Evolutionary conservation across 2,113 vertebrate genomes (phyloP), one percentile per base, ranked within the genome.

Genomic region (Ciconia boyciana): DNA sequence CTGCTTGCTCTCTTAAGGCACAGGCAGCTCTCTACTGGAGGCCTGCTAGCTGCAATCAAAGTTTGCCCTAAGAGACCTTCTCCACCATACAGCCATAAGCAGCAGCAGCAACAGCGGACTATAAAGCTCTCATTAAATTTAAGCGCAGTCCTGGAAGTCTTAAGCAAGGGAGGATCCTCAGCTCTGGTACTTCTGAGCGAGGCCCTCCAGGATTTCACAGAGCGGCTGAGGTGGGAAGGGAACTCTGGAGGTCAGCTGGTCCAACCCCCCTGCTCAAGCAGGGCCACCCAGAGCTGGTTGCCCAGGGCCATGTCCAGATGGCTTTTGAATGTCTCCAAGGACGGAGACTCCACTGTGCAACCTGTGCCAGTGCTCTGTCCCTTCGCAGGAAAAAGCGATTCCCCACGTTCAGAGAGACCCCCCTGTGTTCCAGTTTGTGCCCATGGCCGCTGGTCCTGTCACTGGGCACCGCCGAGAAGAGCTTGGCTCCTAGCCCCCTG

Each of bases 21-120:
- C 90, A 55, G 68, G 92, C 96, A 90, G 85, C 62, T 96, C 96
- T 81, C 94, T 15, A 29, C 90, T 88, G 93, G 96, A 77, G 58
- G 62, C 75, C 90, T 77, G 82, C 79, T n/a, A 32, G 75, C 88
- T 92, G 94, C 90, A 96, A 83, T 94, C 92, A 93, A 88, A 91
- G 43, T 24, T 62, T 86, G 88, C 78, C 93, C 90, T 70, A 4
- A 88, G 88, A 94, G 85, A 96, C 90, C 92, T 93, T 60, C 61
- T 77, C 80, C 32, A 29, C 75, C 82, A 41, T 65, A 80, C 69
- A 89, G 49, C 82, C 78, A 8, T 13, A 51, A 72, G 82, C 64
- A 92, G 58, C 82, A 54, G 58, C 82, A 54, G 65, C 71, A 64
- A 54, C 57, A 69, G 79, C 51, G 22, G 64, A 54, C 78, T 69